Base-by-base conservation (phyloP, 2,888 invertebrate species). In the Diarsia brunnea region DNA sequence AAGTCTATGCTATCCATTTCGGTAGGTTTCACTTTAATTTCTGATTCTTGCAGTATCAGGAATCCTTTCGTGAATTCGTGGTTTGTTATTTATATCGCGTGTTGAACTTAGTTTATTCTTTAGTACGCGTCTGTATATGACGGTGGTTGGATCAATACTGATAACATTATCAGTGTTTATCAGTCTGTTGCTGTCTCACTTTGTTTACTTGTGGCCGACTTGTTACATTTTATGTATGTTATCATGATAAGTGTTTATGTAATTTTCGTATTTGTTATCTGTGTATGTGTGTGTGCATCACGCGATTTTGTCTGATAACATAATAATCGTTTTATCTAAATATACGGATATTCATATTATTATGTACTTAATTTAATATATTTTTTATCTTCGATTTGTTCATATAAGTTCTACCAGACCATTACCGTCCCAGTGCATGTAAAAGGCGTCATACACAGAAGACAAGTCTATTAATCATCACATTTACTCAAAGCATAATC, bases 1-100 rank as follows among this genome's bases (percentile, higher is more conserved):
- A 93, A 91, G 66, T 92, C 84, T 31, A 93, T 86, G 64, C 81
- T 81, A 14, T 91, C 89, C 92, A 92, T 91, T 53, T 80, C 24
- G 3, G 0, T 49, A 2, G 27, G 4, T 31, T 64, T n/a, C 4
- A 55, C 60, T 83, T 71, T 14, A 38, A 58, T 11, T 27, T 38
- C n/a, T 51, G 0, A n/a, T 12, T 53, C 16, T 38, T 58, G 11
- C 2, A 8, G 5, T 12, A 19, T 66, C 21, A 0, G 10, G 49
- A 31, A 43, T 45, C 0, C 0, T 71, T 61, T 65, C n/a, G 10
- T 12, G 0, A 45, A 16, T 14, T 51, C 10, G 0, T 43, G 4
- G 14, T 53, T 38, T 67, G 31, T 43, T 64, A 24, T 58, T 45
- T 73, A 65, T 69, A 43, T 70, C 58, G 21, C 55, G 64, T 43